Conservation (phyloP, 2,888 invertebrate species). For the Busseola fusca region DNA sequence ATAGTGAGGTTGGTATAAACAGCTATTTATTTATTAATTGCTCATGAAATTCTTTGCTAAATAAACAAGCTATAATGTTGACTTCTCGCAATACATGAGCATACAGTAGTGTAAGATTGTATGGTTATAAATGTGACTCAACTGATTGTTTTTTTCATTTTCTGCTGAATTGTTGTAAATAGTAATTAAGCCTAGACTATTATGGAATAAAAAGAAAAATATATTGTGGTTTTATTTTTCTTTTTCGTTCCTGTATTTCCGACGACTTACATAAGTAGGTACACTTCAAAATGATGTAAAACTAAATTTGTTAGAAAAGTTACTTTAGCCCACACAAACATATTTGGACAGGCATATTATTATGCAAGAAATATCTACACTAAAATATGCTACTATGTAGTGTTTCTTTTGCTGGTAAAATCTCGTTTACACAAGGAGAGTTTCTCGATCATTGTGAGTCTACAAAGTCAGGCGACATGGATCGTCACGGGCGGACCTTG, state of each 20-base stretch:
- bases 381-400: no score
- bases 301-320: not conserved
- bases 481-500: not conserved
- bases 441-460: not conserved
- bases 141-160: conserved; percentile 59
- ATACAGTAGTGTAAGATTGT: conserved; percentile 52
- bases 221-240: conserved; percentile 43
- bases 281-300: not conserved
- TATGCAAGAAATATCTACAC: not conserved
- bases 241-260: conserved; percentile 2
- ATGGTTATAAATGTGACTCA: conserved; percentile 54
- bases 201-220: conserved; percentile 53
- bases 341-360: not conserved
- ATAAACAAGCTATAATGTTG: conserved; percentile 36
- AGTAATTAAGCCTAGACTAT: conserved; percentile 57
- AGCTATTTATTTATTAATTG: conserved; percentile 60
- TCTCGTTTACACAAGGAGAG: not conserved
- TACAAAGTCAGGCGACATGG: not conserved
- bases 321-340: not conserved
- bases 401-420: no score
- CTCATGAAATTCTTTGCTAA: conserved; percentile 36
- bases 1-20: conserved; percentile 32
- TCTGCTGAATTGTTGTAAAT: conserved; percentile 67
- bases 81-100: conserved; percentile 31
- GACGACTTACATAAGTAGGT: not conserved